Evolutionary conservation across 2,888 invertebrate genomes (phyloP).

Genomic region (Nymphalis c-album): DNA sequence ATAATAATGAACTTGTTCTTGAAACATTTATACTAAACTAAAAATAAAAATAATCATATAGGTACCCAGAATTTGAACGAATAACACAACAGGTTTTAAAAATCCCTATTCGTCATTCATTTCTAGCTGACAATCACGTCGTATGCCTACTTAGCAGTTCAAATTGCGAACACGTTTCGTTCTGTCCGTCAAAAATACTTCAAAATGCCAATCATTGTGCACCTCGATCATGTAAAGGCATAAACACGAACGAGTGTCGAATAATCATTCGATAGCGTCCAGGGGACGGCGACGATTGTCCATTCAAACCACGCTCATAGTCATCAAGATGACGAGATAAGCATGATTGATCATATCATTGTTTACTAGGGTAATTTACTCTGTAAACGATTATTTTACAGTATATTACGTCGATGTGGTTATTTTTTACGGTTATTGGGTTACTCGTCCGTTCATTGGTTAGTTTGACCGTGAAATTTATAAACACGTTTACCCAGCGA

Average conservation of each 20-base stretch:
- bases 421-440: constrained; percentile 31
- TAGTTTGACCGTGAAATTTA: constrained; percentile 16
- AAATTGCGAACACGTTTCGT: constrained; percentile 27
- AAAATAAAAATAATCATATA: no score
- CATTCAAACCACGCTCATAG: constrained; percentile 27
- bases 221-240: constrained; percentile 6
- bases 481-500: constrained; percentile 9
- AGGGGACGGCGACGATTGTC: constrained; percentile 24
- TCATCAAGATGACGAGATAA: constrained; percentile 30
- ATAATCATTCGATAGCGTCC: constrained; percentile 19
- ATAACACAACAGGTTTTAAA: no score
- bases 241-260: constrained; percentile 3
- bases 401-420: constrained; percentile 17
- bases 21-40: no score
- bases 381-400: constrained; percentile 31
- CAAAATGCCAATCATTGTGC: constrained; percentile 15
- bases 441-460: constrained; percentile 16
- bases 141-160: not conserved
- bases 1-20: no score
- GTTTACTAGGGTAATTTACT: constrained; percentile 34
- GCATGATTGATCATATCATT: constrained; percentile 34
- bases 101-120: not conserved
- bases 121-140: not conserved
- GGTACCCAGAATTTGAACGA: no score
- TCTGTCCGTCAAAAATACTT: constrained; percentile 26